Evolutionary conservation across 2,888 invertebrate species (phyloP).

Genomic region (Drosophila neutralis): DNA sequence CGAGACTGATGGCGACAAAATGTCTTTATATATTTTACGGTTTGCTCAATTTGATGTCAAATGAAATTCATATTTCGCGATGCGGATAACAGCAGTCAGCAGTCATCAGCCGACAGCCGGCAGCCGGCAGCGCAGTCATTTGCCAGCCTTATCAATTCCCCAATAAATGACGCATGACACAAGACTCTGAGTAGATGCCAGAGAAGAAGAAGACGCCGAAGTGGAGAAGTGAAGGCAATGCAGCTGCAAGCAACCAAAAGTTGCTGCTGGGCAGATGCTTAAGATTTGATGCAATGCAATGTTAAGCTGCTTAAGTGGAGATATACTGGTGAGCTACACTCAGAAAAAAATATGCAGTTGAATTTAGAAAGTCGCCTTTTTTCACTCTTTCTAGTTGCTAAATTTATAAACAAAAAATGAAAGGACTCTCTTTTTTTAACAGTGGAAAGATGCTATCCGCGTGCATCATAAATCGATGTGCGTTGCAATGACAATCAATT

Average conservation of each 20-base stretch:
- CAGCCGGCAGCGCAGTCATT: constrained; percentile 16
- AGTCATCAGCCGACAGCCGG: background rate
- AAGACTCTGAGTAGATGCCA: constrained; percentile 10
- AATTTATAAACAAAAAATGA: background rate
- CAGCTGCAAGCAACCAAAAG: background rate
- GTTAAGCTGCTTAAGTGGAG: background rate
- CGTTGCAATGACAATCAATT: constrained; percentile 34
- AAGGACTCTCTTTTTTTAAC: background rate
- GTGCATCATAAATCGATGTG: constrained; percentile 70
- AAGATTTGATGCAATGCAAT: constrained; percentile 9
- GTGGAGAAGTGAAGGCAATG: background rate
- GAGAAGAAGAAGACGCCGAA: background rate
- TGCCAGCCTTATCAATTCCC: constrained; percentile 61
- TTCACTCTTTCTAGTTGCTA: rapidly evolving
- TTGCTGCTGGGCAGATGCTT: constrained; percentile 10
- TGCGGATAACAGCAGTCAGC: constrained; percentile 14
- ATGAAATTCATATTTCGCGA: constrained; percentile 75
- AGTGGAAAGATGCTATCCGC: constrained; percentile 34
- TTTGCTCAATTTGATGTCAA: constrained; percentile 67
- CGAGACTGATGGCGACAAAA: constrained; percentile 59
- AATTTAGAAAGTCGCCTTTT: background rate
- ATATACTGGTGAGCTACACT: background rate
- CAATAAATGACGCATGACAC: constrained; percentile 70
- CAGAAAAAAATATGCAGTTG: background rate
- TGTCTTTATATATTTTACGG: constrained; percentile 60